phyloP scores from a whole-genome alignment of 2,113 vertebrate genomes.

The Glaucidium brasilianum region DNA sequence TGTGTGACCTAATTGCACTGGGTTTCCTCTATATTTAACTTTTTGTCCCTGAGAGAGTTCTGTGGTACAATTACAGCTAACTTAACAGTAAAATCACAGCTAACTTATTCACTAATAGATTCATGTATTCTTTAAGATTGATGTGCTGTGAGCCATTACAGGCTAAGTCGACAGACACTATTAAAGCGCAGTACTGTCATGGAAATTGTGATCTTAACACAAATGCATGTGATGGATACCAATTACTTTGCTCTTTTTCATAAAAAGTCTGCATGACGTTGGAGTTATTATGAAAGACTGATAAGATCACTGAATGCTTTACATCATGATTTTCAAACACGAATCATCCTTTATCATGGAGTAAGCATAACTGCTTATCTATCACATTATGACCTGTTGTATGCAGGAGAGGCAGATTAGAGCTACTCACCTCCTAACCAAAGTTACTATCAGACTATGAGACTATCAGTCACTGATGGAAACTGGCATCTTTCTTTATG shows the following conservation, averaged over 20 bases:
- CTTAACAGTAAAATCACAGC: neutral
- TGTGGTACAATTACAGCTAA: neutral
- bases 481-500: neutral
- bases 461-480: neutral
- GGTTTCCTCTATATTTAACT: neutral
- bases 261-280: neutral
- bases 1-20: neutral
- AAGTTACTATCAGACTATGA: neutral
- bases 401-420: neutral
- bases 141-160: neutral
- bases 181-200: neutral
- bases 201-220: constrained; percentile 46
- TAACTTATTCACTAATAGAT: neutral
- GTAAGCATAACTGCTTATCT: neutral
- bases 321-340: neutral
- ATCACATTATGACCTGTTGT: neutral
- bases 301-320: neutral
- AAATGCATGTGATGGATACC: neutral
- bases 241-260: constrained; percentile 7
- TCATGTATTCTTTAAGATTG: neutral
- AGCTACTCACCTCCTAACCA: neutral
- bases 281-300: neutral
- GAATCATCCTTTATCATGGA: neutral
- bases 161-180: constrained; percentile 37
- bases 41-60: neutral